Percentiles rank a stretch among this genome's conserved stretches.
phyloP scores from a whole-genome alignment of 2,113 vertebrate genomes.

The Isurus oxyrinchus region DNA sequence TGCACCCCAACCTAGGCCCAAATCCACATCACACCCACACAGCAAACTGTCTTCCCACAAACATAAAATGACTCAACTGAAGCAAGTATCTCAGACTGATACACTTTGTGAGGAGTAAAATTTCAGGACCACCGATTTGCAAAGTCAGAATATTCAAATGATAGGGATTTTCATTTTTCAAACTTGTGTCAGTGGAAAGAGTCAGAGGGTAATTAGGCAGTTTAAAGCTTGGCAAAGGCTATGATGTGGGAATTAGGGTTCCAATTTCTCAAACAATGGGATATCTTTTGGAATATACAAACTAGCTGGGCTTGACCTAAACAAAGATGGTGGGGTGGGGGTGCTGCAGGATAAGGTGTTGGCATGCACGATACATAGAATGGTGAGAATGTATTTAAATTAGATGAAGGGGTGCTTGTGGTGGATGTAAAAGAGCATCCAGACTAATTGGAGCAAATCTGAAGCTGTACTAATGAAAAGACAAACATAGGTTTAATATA shows the following conservation, averaged over 20 bases:
- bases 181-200: neutral
- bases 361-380: neutral
- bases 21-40: neutral
- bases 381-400: neutral
- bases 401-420: neutral
- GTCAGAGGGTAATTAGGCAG: neutral
- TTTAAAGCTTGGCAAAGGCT: neutral
- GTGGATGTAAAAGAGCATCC: neutral
- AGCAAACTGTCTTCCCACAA: slow-evolving; percentile 36
- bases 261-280: neutral
- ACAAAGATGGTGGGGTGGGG: neutral
- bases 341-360: neutral
- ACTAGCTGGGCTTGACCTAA: neutral
- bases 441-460: neutral
- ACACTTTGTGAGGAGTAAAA: neutral
- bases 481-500: neutral
- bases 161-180: neutral
- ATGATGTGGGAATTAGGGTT: neutral
- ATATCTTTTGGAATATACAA: neutral
- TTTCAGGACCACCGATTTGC: neutral
- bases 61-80: neutral
- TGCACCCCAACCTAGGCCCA: neutral
- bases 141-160: neutral
- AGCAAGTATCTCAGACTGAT: neutral
- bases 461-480: neutral